Percentiles rank a stretch among this genome's conserved stretches.
Conservation (phyloP, 2,888 invertebrate genomes). For the Metacarcinus magister region DNA sequence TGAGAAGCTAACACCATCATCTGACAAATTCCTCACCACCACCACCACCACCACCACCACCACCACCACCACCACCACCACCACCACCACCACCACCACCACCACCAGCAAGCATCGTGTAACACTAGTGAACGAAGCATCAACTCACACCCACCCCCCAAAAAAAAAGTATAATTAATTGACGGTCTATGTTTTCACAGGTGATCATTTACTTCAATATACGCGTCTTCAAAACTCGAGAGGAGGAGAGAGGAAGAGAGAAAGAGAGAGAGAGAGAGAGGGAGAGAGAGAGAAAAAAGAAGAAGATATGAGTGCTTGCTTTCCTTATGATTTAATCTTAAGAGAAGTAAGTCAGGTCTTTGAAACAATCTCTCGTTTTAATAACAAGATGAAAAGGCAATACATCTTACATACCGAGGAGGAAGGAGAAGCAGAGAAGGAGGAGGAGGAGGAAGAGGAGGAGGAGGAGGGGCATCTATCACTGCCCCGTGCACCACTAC, state of each 20-base stretch:
- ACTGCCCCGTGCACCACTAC: conserved; percentile 62
- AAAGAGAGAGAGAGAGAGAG: neutral
- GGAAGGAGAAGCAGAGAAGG: neutral
- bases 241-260: neutral
- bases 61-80: conserved; percentile 20
- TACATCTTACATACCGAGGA: neutral
- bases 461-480: conserved; percentile 49
- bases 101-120: neutral
- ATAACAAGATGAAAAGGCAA: neutral
- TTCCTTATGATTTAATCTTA: neutral
- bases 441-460: neutral
- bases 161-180: conserved; percentile 10
- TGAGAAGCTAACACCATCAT: neutral
- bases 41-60: conserved; percentile 6
- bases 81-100: neutral
- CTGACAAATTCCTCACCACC: neutral
- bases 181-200: conserved; percentile 6
- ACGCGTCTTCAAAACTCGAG: neutral
- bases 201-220: conserved; percentile 10
- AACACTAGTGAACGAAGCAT: neutral
- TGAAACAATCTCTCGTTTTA: neutral
- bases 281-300: neutral
- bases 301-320: neutral
- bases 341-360: neutral
- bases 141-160: neutral